Base-by-base conservation (phyloP, 2,113 vertebrate genomes). In the Plecotus auritus region DNA sequence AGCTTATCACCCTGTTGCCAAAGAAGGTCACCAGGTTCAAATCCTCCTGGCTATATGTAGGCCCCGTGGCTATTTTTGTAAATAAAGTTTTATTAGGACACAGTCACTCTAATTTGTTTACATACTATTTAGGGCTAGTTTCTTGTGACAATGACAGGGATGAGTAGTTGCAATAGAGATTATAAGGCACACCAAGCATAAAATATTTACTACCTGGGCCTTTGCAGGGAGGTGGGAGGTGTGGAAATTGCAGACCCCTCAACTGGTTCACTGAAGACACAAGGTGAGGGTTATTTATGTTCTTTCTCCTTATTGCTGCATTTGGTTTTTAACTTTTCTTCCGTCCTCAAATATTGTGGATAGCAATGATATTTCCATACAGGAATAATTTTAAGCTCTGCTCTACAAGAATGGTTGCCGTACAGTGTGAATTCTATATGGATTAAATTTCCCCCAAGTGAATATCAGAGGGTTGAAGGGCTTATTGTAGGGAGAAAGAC, bases 391-490 rank as follows among this genome's bases (percentile, higher is more conserved):
- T 35, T 59, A 74, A 94, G 89, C 28, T 40, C 87, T 86, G 89
- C 82, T 89, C 90, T 91, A 35, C 42, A 64, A 64, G 74, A 37
- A 86, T 67, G 87, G 67, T 61, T 87, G 67, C 37, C 18, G 8
- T 56, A 42, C 45, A 2, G 70, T 80, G 72, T 90, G 90, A 92
- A 92, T 88, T 93, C 95, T 88, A 10, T 10, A 11, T 22, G 61
- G 94, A 95, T 92, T 85, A 72, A 69, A 88, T 88, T 91, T 92
- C 91, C 54, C 93, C 96, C 90, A 49, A 87, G 94, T 82, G 96
- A 92, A 1, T 95, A 90, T 70, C 51, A 54, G 40, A 74, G 67
- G 67, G 85, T 47, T 90, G 91, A 45, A 61, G 85, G 83, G 54
- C 82, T 95, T 94, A 92, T 23, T 32, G 94, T 32, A 37, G 51